phyloP scores from a whole-genome alignment of 2,113 vertebrate species.

The Heptranchias perlo region DNA sequence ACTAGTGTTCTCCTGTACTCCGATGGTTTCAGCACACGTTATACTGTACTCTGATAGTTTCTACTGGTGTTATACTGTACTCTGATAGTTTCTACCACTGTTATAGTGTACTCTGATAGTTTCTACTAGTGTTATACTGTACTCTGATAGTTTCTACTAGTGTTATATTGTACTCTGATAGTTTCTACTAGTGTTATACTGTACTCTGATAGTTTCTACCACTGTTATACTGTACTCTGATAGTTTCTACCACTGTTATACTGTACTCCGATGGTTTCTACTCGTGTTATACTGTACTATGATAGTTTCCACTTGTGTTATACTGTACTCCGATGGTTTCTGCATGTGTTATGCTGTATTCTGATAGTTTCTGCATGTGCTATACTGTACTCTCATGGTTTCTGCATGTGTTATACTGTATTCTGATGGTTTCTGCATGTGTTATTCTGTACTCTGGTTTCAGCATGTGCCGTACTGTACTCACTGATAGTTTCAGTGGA shows the following conservation, averaged over 20 bases:
- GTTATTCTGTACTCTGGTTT: background rate
- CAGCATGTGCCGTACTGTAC: background rate
- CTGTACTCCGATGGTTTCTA: background rate
- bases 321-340: background rate
- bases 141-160: background rate
- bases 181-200: background rate
- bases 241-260: background rate
- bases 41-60: background rate
- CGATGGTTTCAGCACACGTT: too few relatives aligned
- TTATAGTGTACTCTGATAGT: background rate
- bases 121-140: background rate
- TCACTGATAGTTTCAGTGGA: background rate
- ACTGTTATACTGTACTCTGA: background rate
- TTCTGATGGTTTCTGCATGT: background rate
- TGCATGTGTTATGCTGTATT: background rate
- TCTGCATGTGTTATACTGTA: background rate
- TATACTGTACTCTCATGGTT: background rate
- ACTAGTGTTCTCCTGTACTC: background rate
- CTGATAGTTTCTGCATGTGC: background rate
- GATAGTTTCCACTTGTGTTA: background rate
- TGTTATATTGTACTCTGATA: background rate
- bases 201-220: background rate
- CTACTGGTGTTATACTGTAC: background rate
- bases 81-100: background rate
- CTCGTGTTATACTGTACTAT: background rate